These are phyloP conservation scores for Drosophila carrolli DNA, from an alignment of 1,140 invertebrate species.

Conservation along the genomic window DNA sequence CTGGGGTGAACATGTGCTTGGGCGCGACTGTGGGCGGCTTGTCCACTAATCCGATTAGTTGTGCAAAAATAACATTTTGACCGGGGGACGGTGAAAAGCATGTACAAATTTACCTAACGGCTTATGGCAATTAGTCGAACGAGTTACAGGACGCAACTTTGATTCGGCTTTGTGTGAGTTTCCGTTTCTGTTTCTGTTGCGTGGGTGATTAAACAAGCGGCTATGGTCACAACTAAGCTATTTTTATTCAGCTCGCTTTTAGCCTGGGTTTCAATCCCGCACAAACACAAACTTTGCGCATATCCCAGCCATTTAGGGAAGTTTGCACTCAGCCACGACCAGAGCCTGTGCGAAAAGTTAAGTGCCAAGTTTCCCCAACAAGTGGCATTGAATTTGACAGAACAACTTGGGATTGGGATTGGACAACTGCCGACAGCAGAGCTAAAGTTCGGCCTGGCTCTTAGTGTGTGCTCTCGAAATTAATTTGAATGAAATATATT, in stretches of 20 bases:
- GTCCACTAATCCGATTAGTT: constrained; percentile 65
- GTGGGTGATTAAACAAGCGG: constrained; percentile 8
- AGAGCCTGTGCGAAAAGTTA: constrained; percentile 22
- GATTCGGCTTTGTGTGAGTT: constrained; percentile 42
- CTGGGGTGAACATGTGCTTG: neutral
- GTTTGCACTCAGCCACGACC: constrained; percentile 8
- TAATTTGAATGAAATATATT: constrained; percentile 53
- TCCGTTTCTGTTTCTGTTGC: constrained; percentile 3
- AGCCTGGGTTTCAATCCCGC: constrained; percentile 17
- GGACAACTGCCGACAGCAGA: constrained; percentile 41
- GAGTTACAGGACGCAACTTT: constrained; percentile 54
- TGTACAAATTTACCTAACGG: constrained; percentile 62
- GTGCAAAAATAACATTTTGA: constrained; percentile 61
- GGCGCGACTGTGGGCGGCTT: constrained; percentile 3
- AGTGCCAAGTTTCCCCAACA: constrained; percentile 33
- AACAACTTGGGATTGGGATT: constrained; percentile 25
- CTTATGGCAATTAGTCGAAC: constrained; percentile 73
- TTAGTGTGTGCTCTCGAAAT: constrained; percentile 43
- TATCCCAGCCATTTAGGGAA: constrained; percentile 15
- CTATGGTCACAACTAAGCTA: constrained; percentile 13
- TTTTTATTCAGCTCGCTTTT: constrained; percentile 13
- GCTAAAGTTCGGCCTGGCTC: constrained; percentile 2
- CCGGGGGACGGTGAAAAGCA: constrained; percentile 1
- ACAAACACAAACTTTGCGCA: constrained; percentile 28
- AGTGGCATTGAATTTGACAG: constrained; percentile 37